Evolutionary conservation across 2,797 vertebrate species (phyloP).

Genomic region (Hemitrygon akajei): DNA sequence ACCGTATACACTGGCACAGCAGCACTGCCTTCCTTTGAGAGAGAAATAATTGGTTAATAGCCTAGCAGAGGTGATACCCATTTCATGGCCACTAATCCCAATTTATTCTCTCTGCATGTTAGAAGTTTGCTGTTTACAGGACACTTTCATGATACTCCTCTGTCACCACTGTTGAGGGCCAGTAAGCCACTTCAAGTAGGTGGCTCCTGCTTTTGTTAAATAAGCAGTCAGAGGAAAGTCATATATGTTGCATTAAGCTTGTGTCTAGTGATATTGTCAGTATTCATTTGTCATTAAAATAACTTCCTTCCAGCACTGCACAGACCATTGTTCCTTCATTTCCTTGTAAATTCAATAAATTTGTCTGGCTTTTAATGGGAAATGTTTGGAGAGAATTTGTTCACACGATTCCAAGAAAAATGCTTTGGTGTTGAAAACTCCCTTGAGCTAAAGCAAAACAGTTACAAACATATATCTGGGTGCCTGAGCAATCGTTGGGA

Average conservation of each 20-base stretch:
- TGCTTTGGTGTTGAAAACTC: too few relatives aligned
- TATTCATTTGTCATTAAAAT: not conserved
- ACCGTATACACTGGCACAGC: too few relatives aligned
- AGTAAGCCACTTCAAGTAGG: not conserved
- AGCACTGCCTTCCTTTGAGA: not conserved
- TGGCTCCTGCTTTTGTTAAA: not conserved
- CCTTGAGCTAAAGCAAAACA: too few relatives aligned
- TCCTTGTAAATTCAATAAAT: not conserved
- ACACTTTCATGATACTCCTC: not conserved
- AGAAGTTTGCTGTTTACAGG: too few relatives aligned
- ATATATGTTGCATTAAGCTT: not conserved
- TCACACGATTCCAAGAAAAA: too few relatives aligned
- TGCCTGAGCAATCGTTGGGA: too few relatives aligned
- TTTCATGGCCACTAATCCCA: not conserved
- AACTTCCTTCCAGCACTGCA: not conserved
- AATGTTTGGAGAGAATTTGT: not conserved
- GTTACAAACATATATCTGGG: too few relatives aligned
- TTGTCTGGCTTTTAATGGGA: not conserved
- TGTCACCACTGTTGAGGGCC: not conserved
- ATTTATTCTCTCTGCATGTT: too few relatives aligned
- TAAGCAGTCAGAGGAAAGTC: not conserved
- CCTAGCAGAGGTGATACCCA: not conserved
- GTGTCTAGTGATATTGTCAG: not conserved
- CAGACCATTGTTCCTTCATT: not conserved
- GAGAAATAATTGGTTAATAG: not conserved